phyloP scores from a whole-genome alignment of 2,888 invertebrate genomes.

The Tinea semifulvella region DNA sequence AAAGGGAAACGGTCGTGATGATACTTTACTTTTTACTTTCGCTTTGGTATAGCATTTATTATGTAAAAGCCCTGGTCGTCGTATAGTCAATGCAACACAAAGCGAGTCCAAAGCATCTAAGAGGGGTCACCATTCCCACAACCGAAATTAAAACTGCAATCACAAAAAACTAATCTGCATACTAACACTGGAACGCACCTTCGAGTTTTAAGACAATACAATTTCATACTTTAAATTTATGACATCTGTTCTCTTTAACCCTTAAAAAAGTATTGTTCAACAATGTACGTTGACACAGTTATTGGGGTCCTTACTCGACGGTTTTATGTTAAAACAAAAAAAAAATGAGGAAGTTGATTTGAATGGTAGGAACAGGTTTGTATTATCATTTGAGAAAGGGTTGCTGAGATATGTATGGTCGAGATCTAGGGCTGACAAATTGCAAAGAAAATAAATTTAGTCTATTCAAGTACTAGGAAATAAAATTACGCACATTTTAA shows the following conservation, averaged over 20 bases:
- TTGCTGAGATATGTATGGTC: slow-evolving; percentile 43
- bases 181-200: slow-evolving; percentile 34
- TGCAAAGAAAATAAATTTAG: background rate
- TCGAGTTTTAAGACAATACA: slow-evolving; percentile 52
- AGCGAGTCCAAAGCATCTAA: slow-evolving; percentile 25
- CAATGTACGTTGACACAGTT: slow-evolving; percentile 61
- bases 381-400: slow-evolving; percentile 57
- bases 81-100: slow-evolving; percentile 32
- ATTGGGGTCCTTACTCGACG: slow-evolving; percentile 21
- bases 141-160: slow-evolving; percentile 32
- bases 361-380: slow-evolving; percentile 51
- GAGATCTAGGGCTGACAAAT: slow-evolving; percentile 5
- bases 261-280: slow-evolving; percentile 40
- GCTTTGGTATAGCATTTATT: no score
- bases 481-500: no score
- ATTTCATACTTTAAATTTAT: slow-evolving; percentile 20
- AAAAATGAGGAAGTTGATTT: slow-evolving; percentile 40
- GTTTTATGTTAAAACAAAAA: slow-evolving; percentile 53
- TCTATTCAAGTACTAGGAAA: background rate
- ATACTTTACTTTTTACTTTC: no score
- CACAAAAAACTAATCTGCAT: slow-evolving; percentile 45
- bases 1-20: no score
- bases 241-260: slow-evolving; percentile 46
- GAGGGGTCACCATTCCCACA: slow-evolving; percentile 56
- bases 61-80: no score